A percentile compares a stretch with the other conserved stretches of the same genome.
Conservation (phyloP, 37 sponge, comb jelly and placozoan genomes). For the Tethya wilhelma region DNA sequence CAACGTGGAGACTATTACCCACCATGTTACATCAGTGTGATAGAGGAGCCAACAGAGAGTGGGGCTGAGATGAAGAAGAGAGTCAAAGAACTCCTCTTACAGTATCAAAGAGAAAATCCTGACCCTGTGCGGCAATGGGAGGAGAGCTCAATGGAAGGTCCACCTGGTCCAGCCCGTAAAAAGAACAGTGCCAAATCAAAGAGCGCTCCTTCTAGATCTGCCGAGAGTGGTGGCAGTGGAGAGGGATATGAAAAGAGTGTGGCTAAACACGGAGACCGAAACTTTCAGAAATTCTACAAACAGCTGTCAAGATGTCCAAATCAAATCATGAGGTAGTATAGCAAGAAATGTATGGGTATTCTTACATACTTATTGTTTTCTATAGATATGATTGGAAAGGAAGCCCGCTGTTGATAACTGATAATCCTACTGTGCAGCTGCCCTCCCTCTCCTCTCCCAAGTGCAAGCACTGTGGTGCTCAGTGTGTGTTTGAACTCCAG, state of each 20-base stretch:
- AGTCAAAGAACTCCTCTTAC: slow-evolving; percentile 17
- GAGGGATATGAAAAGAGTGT: slow-evolving; percentile 72
- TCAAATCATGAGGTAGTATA: slow-evolving; percentile 55
- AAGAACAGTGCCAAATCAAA: not conserved
- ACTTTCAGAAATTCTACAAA: slow-evolving; percentile 78
- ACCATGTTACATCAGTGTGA: slow-evolving; percentile 48
- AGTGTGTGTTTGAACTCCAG: slow-evolving; percentile 74
- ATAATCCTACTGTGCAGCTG: not conserved
- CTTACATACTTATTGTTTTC: not conserved
- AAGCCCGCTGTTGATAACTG: slow-evolving; percentile 8
- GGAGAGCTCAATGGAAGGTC: not conserved
- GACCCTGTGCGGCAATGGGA: not conserved
- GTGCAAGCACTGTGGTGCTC: slow-evolving; percentile 54
- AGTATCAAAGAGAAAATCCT: slow-evolving; percentile 23
- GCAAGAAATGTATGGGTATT: not conserved
- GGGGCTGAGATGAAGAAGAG: not conserved
- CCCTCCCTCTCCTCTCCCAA: not conserved
- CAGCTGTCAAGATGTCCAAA: slow-evolving; percentile 43
- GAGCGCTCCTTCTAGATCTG: not conserved
- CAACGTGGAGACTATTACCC: slow-evolving; percentile 7
- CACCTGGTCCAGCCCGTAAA: no score
- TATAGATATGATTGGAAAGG: slow-evolving; percentile 41
- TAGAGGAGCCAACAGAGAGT: slow-evolving; percentile 17
- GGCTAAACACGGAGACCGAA: slow-evolving; percentile 72
- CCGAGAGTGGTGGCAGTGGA: not conserved